phyloP scores from a whole-genome alignment of 1,140 invertebrate species.

The Plodia interpunctella region DNA sequence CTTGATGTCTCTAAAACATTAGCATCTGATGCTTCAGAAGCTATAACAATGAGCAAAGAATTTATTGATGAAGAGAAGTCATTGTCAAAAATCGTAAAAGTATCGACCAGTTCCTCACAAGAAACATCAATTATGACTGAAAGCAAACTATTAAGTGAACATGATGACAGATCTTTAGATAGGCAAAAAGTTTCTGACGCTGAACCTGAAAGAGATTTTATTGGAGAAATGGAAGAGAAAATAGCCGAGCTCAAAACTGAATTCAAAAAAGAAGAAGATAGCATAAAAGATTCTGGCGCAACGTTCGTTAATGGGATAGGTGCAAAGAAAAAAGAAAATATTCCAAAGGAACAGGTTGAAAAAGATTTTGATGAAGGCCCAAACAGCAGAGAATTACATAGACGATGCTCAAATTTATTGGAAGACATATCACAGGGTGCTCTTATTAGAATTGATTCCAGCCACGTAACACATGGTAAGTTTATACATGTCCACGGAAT shows the following conservation, averaged over 20 bases:
- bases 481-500: conserved; percentile 3
- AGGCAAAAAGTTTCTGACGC: conserved; percentile 40
- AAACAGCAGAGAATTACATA: conserved; percentile 70
- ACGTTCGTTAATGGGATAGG: background rate
- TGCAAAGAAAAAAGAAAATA: background rate
- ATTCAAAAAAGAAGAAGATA: conserved; percentile 33
- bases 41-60: conserved; percentile 55
- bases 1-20: conserved; percentile 66
- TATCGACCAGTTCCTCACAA: conserved; percentile 61
- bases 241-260: conserved; percentile 35
- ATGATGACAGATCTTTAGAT: conserved; percentile 54
- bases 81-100: conserved; percentile 44
- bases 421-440: conserved; percentile 74
- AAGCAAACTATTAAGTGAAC: conserved; percentile 63
- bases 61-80: conserved; percentile 63
- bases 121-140: conserved; percentile 62
- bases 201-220: conserved; percentile 34
- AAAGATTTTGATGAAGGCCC: conserved; percentile 41
- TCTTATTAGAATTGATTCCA: conserved; percentile 71
- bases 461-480: conserved; percentile 70
- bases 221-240: conserved; percentile 35
- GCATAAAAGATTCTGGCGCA: conserved; percentile 8
- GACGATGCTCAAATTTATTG: conserved; percentile 72
- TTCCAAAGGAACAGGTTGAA: conserved; percentile 3
- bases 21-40: conserved; percentile 67